Conservation (phyloP, 2,888 invertebrate species). For the Dusona sp. region DNA sequence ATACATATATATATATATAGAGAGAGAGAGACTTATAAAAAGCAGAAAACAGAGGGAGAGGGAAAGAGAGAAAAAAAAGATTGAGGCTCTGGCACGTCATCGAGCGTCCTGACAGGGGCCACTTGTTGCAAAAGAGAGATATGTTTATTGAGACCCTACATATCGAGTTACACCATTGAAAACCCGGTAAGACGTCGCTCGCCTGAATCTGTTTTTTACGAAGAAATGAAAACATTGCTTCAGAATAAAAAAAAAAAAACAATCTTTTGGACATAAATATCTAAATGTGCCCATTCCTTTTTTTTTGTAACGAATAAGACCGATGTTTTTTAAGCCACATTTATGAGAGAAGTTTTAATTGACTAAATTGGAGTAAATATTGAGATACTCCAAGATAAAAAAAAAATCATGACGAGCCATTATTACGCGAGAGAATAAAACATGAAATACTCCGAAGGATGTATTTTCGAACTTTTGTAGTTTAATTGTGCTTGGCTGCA, state of each 20-base stretch:
- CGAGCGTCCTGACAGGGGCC: constrained; percentile 40
- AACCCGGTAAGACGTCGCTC: constrained; percentile 19
- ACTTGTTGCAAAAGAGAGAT: constrained; percentile 52
- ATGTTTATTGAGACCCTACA: constrained; percentile 19
- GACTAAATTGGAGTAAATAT: background rate
- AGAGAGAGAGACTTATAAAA: background rate
- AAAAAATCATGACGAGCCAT: background rate
- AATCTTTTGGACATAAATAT: background rate
- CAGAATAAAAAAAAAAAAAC: background rate
- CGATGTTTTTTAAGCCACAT: no score
- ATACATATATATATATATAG: background rate
- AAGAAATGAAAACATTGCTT: background rate
- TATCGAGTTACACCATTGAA: constrained; percentile 37
- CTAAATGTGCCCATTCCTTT: background rate
- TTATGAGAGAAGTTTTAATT: no score
- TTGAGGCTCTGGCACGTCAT: constrained; percentile 29
- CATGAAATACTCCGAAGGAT: background rate
- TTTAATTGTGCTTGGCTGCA: background rate
- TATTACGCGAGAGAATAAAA: background rate
- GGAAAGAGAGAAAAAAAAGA: background rate
- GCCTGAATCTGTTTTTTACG: background rate
- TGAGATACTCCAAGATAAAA: background rate
- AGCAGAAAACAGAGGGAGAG: background rate
- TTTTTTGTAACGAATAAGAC: no score
- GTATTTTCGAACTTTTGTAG: background rate